Evolutionary conservation across 2,888 invertebrate genomes (phyloP), one percentile per base, ranked within the genome.

Genomic region (Osmoderma eremita): DNA sequence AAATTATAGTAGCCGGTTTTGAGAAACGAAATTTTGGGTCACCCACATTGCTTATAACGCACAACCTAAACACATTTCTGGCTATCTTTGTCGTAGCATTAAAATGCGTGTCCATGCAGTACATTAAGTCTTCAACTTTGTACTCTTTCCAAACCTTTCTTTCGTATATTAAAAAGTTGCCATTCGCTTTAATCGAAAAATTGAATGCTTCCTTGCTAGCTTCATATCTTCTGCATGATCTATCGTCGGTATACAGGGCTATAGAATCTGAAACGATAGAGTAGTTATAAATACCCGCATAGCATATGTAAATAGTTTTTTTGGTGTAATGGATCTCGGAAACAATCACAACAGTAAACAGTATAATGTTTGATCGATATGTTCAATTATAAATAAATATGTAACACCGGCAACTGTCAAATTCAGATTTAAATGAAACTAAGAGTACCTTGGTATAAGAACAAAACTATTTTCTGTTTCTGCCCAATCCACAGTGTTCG

Each of bases 131-230:
- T 2, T 63, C 45, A 5, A 67, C 41, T 18, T 53, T 69, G 62
- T 22, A 42, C 39, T 58, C 67, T 63, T 64, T 58, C 41, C 67
- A 50, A 22, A 65, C 45, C 4, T 49, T 42, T 36, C 51, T 20
- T 38, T 67, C 67, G 10, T 56, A 58, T 50, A 70, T 64, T 12
- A 18, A 24, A 56, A 74, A 70, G 8, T 54, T 54, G 12, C 72
- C 73, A 15, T 70, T 67, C 63, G 69, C 69, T 30, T 73, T 63
- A 15, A 73, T 56, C 41, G 58, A 63, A 51, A 69, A 73, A 12
- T 70, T 50, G 38, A 58, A 68, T 12, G n/a, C 18, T 17, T 41
- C 22, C 18, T 45, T 64, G n/a, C 67, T 56, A 6, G 70, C 61
- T 24, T 41, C 42, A 49, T 71, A 71, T 2, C 67, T 50, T 22